These are phyloP conservation scores for Haplochromis burtoni DNA, from an alignment of 2,113 vertebrate genomes.

Conservation along the genomic window DNA sequence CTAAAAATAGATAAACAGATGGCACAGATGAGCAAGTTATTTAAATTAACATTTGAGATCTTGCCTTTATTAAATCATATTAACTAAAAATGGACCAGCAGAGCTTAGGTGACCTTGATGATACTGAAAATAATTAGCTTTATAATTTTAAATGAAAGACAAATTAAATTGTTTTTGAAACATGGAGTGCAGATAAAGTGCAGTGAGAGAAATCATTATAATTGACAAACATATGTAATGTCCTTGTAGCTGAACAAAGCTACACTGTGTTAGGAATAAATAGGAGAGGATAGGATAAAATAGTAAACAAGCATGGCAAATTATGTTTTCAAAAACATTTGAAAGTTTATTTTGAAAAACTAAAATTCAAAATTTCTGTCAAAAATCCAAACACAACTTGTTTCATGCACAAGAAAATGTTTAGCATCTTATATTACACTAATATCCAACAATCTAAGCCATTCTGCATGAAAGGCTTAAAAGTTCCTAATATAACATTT, in stretches of 20 bases:
- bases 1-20: background rate
- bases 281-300: too few species aligned
- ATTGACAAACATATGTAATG: background rate
- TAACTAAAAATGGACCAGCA: background rate
- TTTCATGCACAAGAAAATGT: too few species aligned
- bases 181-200: background rate
- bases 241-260: background rate
- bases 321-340: too few species aligned
- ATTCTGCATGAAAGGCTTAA: too few species aligned
- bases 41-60: background rate
- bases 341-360: too few species aligned
- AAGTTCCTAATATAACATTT: too few species aligned
- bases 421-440: too few species aligned
- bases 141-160: background rate
- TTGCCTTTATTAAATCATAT: background rate
- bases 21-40: too few species aligned
- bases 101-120: background rate
- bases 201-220: background rate
- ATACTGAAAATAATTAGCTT: background rate
- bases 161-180: background rate
- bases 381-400: too few species aligned
- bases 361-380: too few species aligned
- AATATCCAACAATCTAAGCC: too few species aligned
- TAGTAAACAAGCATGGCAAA: too few species aligned
- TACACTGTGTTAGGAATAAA: background rate